A percentile compares a stretch with the other conserved stretches of the same genome.
phyloP scores from a whole-genome alignment of 2,888 invertebrate species.

The Sphaerophoria taeniata region DNA sequence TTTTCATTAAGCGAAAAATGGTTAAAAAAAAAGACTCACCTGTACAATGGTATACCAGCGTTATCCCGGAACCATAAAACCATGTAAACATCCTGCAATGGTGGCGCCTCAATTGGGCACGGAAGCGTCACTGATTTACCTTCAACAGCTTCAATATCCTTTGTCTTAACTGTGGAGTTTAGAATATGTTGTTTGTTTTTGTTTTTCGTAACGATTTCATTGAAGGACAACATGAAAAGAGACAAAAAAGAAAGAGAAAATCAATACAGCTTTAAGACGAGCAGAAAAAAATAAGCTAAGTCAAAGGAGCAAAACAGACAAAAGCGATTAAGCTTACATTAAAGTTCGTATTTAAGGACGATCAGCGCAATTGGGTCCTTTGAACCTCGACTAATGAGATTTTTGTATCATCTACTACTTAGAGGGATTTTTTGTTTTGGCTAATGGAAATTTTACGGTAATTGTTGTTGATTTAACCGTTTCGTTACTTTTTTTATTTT shows the following conservation, averaged over 20 bases:
- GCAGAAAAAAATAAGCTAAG: slow-evolving; percentile 28
- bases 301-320: slow-evolving; percentile 10
- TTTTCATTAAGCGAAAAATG: background rate
- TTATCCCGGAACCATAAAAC: slow-evolving; percentile 96
- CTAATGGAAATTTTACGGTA: slow-evolving; percentile 26
- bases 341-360: slow-evolving; percentile 58
- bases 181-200: background rate
- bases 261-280: slow-evolving; percentile 11
- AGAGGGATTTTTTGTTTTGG: slow-evolving; percentile 1
- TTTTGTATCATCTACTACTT: slow-evolving; percentile 5
- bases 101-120: slow-evolving; percentile 92
- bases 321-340: slow-evolving; percentile 39
- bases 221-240: slow-evolving; percentile 55
- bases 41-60: slow-evolving; percentile 93
- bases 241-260: slow-evolving; percentile 33
- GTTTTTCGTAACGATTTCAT: slow-evolving; percentile 51
- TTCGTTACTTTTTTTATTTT: background rate
- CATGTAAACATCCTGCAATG: slow-evolving; percentile 94
- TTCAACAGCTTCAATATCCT: slow-evolving; percentile 93
- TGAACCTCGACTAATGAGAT: slow-evolving; percentile 43
- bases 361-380: slow-evolving; percentile 4
- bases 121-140: slow-evolving; percentile 94
- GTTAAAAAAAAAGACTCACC: slow-evolving; percentile 84
- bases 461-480: slow-evolving; percentile 16
- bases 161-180: slow-evolving; percentile 85